phyloP scores from a whole-genome alignment of 2,113 vertebrate genomes.

The Pelvicachromis taeniatus region DNA sequence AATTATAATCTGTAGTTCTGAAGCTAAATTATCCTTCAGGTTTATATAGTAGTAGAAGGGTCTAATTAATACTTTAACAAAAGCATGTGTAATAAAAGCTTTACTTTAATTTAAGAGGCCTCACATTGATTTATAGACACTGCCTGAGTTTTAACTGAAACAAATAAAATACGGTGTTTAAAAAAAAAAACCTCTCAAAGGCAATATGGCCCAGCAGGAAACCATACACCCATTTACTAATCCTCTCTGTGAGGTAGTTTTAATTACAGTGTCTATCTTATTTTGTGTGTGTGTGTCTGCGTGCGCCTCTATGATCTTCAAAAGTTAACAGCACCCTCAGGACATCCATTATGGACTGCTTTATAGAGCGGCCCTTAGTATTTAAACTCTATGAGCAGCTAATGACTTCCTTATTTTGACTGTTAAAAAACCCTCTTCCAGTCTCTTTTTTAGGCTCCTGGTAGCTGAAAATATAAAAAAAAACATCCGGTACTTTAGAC shows the following conservation, averaged over 20 bases:
- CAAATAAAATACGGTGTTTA: constrained; percentile 6
- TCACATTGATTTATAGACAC: constrained; percentile 2
- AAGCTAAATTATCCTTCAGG: background rate
- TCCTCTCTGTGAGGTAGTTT: constrained; percentile 50
- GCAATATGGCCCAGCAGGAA: constrained; percentile 6
- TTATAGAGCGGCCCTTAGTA: constrained; percentile 47
- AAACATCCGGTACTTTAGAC: constrained; percentile 45
- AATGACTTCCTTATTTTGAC: constrained; percentile 70
- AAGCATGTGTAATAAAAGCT: background rate
- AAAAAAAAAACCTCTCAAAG: constrained; percentile 17
- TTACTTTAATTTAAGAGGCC: background rate
- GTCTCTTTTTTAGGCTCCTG: constrained; percentile 31
- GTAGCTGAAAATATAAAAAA: constrained; percentile 8
- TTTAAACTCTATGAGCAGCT: constrained; percentile 47
- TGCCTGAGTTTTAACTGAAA: constrained; percentile 6
- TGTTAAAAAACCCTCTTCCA: constrained; percentile 37
- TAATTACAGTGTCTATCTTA: constrained; percentile 47
- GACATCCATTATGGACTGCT: constrained; percentile 42
- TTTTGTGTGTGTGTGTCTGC: background rate
- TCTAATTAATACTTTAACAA: background rate
- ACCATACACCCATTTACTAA: constrained; percentile 28
- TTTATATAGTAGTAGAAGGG: background rate
- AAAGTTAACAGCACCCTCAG: constrained; percentile 32
- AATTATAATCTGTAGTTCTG: background rate
- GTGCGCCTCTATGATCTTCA: constrained; percentile 14